Percentiles rank a stretch among this genome's conserved stretches.
These are phyloP conservation scores for Sciurus vulgaris DNA, from an alignment of 2,797 vertebrate genomes.

Conservation along the genomic window DNA sequence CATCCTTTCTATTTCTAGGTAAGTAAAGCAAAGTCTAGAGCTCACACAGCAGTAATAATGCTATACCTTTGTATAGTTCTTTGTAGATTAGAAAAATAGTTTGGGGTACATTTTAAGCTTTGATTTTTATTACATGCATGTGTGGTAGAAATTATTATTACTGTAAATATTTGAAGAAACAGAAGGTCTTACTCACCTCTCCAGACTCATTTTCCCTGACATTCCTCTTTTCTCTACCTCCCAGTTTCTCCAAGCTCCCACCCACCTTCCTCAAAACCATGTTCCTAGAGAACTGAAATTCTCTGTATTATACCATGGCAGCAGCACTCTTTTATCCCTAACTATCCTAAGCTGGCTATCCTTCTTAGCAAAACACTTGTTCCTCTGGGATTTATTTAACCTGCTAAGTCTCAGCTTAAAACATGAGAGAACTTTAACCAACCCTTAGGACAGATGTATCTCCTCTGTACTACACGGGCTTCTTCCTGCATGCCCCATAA, in stretches of 20 bases:
- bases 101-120: not conserved
- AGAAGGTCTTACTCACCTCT: not conserved
- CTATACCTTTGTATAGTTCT: not conserved
- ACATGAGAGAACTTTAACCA: not conserved
- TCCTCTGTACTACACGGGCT: not conserved
- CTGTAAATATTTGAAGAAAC: not conserved
- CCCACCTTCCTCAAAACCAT: not conserved
- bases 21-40: not conserved
- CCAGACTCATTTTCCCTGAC: too few species aligned
- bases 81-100: not conserved
- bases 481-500: not conserved
- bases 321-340: not conserved
- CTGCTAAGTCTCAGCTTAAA: not conserved
- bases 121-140: not conserved
- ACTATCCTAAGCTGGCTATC: not conserved
- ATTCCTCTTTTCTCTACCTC: not conserved
- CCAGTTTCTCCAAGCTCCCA: not conserved
- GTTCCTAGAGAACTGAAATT: not conserved
- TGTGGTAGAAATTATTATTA: not conserved
- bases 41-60: not conserved
- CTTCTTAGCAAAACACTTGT: not conserved
- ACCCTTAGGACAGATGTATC: not conserved
- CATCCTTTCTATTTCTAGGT: not conserved
- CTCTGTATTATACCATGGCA: not conserved
- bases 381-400: not conserved